These are phyloP conservation scores for Caenorhabditis japonica DNA, from an alignment of 2,888 invertebrate species.

Conservation along the genomic window DNA sequence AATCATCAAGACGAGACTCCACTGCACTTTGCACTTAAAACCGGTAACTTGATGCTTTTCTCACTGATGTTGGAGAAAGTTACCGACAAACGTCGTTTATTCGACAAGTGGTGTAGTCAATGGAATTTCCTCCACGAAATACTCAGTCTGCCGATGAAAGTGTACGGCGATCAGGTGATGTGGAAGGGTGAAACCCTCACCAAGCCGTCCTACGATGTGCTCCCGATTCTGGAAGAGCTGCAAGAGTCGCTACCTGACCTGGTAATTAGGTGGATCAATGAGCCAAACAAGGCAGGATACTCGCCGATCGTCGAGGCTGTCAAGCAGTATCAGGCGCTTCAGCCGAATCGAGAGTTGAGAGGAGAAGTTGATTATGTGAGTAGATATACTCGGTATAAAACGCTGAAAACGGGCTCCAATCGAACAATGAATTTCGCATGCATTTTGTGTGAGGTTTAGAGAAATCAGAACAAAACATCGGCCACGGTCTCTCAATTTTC, in stretches of 20 bases:
- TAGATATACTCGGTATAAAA: too few species aligned
- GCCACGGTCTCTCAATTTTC: too few species aligned
- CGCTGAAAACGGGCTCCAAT: too few species aligned
- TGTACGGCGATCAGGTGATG: slow-evolving; percentile 35
- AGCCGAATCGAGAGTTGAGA: slow-evolving; percentile 18
- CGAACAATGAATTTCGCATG: too few species aligned
- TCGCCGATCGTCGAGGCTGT: slow-evolving; percentile 45
- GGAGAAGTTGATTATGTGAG: slow-evolving; percentile 20
- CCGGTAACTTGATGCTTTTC: slow-evolving; percentile 54
- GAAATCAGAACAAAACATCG: too few species aligned
- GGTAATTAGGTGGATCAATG: slow-evolving; percentile 30
- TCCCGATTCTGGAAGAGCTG: slow-evolving; percentile 50
- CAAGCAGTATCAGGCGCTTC: slow-evolving; percentile 21
- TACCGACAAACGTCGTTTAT: slow-evolving; percentile 23
- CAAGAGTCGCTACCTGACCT: slow-evolving; percentile 23
- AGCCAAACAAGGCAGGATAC: slow-evolving; percentile 35
- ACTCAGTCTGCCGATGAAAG: slow-evolving; percentile 47
- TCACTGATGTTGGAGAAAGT: slow-evolving; percentile 45
- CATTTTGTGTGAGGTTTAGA: too few species aligned
- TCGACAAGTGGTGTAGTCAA: slow-evolving; percentile 51
- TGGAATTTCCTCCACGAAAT: slow-evolving; percentile 56
- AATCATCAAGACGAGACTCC: slow-evolving; percentile 49
- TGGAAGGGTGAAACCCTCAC: slow-evolving; percentile 42
- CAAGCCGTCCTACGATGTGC: slow-evolving; percentile 46
- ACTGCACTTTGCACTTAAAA: slow-evolving; percentile 48